These are phyloP conservation scores for Grammomys surdaster DNA, from an alignment of 2,113 vertebrate genomes.

Conservation along the genomic window DNA sequence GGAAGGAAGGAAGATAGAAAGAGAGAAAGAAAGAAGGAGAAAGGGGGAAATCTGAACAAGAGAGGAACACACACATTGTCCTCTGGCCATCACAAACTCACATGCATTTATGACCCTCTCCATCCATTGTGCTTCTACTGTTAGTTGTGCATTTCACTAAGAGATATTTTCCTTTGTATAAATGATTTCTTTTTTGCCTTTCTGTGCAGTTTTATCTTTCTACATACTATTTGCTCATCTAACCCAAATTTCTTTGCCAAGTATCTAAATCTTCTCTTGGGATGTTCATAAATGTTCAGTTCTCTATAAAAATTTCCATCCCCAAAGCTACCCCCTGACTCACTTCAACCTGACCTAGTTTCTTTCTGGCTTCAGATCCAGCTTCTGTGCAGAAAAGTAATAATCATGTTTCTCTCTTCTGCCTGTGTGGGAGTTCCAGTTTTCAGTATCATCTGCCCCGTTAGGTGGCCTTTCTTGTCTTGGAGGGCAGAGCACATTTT, in stretches of 20 bases:
- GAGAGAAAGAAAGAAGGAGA: too few species aligned
- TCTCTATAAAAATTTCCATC: conserved; percentile 7
- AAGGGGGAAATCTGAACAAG: neutral
- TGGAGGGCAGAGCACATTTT: neutral
- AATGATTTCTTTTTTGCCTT: neutral
- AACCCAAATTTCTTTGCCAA: conserved; percentile 16
- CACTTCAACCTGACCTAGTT: neutral
- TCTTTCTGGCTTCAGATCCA: neutral
- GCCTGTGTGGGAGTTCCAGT: neutral
- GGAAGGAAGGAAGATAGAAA: fast-evolving
- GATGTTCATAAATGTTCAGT: neutral
- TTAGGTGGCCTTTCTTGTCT: neutral
- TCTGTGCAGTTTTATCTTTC: neutral
- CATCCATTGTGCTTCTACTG: neutral
- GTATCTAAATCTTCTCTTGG: neutral
- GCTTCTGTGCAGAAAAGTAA: neutral
- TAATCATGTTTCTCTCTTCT: neutral
- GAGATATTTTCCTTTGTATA: neutral
- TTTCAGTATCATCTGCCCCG: neutral
- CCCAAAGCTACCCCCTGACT: neutral
- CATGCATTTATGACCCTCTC: neutral
- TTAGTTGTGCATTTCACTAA: neutral
- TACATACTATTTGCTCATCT: neutral
- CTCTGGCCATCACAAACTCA: neutral
- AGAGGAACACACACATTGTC: neutral